Percentiles rank a stretch among this genome's conserved stretches.
These are phyloP conservation scores for Bembecia ichneumoniformis DNA, from an alignment of 2,888 invertebrate genomes.

Conservation along the genomic window DNA sequence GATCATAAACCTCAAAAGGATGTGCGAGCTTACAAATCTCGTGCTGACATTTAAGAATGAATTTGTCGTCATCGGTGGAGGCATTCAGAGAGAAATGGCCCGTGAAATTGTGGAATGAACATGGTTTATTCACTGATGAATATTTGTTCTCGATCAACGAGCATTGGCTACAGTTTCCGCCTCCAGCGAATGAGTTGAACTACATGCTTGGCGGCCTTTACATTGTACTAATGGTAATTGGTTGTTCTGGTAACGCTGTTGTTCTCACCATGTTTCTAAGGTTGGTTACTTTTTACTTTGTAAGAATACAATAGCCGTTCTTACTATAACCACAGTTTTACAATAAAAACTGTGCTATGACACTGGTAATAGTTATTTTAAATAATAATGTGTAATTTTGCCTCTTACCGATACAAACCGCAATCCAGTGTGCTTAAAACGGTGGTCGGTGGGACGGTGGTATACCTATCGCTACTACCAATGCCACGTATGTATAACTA, in stretches of 20 bases:
- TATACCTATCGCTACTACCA: no score
- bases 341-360: no score
- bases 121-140: constrained; percentile 70
- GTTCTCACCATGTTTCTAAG: constrained; percentile 81
- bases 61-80: constrained; percentile 15
- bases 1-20: no score
- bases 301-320: no score
- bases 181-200: constrained; percentile 71
- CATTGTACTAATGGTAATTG: constrained; percentile 73
- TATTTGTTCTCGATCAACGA: constrained; percentile 73
- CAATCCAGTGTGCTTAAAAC: no score
- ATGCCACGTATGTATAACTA: no score
- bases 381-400: no score
- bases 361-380: no score
- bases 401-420: no score
- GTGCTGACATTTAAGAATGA: background rate
- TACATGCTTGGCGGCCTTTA: constrained; percentile 76
- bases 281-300: constrained; percentile 51
- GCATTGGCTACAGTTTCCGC: constrained; percentile 80
- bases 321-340: no score
- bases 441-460: no score
- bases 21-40: no score
- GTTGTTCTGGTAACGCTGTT: constrained; percentile 77
- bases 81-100: constrained; percentile 54
- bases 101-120: constrained; percentile 58